Conservation (phyloP, 2,113 vertebrate genomes). For the cattle (Bos taurus) region DNA sequence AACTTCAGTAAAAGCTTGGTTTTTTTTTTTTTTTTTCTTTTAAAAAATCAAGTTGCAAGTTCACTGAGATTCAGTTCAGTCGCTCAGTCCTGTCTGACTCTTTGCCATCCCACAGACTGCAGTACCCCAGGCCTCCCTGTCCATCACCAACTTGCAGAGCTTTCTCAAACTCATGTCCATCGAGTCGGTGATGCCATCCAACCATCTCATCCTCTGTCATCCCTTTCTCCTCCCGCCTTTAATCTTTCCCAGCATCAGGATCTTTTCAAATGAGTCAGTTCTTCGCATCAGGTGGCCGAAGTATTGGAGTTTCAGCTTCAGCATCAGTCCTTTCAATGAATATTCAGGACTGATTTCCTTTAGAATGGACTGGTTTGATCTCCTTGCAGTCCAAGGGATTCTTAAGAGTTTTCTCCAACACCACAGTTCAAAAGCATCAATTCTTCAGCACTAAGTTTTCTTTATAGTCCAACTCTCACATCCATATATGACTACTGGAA, state of each 20-base stretch:
- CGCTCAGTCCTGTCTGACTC: neutral
- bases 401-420: neutral
- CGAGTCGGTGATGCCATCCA: neutral
- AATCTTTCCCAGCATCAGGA: neutral
- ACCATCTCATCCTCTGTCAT: fast-evolving
- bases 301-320: neutral
- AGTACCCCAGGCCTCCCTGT: neutral
- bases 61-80: neutral
- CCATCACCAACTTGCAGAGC: neutral
- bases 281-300: neutral
- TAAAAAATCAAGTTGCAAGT: neutral
- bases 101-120: neutral
- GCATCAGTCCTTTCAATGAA: neutral
- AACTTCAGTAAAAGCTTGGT: neutral
- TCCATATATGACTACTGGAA: neutral
- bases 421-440: neutral
- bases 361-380: neutral
- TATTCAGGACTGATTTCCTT: neutral
- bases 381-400: neutral
- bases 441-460: neutral
- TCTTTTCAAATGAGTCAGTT: neutral
- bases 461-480: neutral
- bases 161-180: neutral
- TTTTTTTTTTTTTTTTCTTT: neutral
- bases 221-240: neutral